Evolutionary conservation across 2,113 vertebrate genomes (phyloP), one percentile per base, ranked within the genome.

Genomic region (Phoxinus phoxinus): DNA sequence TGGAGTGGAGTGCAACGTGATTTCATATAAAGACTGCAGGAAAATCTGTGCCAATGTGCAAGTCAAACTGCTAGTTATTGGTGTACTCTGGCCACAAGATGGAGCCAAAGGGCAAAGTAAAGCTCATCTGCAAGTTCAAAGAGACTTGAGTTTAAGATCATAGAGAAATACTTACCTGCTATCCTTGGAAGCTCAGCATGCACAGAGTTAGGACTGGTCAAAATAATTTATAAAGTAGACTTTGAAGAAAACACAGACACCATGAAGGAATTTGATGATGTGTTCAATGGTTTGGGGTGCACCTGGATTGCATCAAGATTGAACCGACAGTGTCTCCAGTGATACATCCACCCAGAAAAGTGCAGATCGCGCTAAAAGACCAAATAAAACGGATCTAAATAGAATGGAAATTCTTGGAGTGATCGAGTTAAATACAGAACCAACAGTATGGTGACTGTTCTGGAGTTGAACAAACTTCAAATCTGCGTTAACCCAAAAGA

Each of bases 401-500:
- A 71, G 58, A 72, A 85, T 81, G 69, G 59, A 84, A 5, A 19
- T 65, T 1, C 58, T 85, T 25, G 84, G 59, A 41, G 58, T 85
- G 6, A 76, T 71, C 12, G 8, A 21, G 37, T 77, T 48, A 30
- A 78, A 85, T n/a, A 75, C 56, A 53, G 46, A 83, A 46, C 84
- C 87, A 19, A 84, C 4, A 81, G 44, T 51, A 59, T 67, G 75
- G 85, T 85, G 0, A 83, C 73, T 37, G 74, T 86, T 5, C 67
- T 67, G 17, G 76, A 73, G 21, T 72, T 21, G 53, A 67, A 85
- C 11, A 81, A 81, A 65, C 35, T 83, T 0, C 3, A 12, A 48
- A 83, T 83, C 9, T 85, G 85, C 44, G 56, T 74, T 2, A 58
- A 88, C 37, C 78, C 82, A 1, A 21, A 84, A 46, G 63, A 89